Base-by-base conservation (phyloP, 2,888 invertebrate genomes). In the Monopis laevigella region DNA sequence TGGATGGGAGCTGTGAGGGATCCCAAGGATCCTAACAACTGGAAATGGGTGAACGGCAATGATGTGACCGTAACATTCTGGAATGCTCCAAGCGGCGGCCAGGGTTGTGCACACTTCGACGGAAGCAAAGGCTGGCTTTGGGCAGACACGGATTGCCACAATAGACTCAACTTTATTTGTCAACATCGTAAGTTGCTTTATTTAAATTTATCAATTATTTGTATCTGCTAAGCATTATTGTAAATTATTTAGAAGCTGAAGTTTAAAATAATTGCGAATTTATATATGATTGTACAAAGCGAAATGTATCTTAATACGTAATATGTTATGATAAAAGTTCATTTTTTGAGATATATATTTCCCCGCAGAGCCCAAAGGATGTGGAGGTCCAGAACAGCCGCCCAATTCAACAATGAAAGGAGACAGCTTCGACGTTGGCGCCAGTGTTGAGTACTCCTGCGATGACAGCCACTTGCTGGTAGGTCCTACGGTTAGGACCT, bases 1-100 rank as follows among this genome's bases (percentile, higher is more conserved):
- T 96, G 96, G 96, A 90, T 96, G 89, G 96, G 95, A 0, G 93
- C 93, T 0, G 86, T 93, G 5, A 82, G 94, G n/a, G 94, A 95
- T 62, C 86, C 87, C 2, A 84, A 87, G 49, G 89, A 92, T 59
- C 77, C 86, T 4, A 85, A 84, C 44, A 88, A 88, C 54, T 96
- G 96, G 96, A 90, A 92, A 59, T 96, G 95, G 95, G 85, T 93
- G 35, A 91, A 86, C 55, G 94, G 94, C 0, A 90, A 91, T 43
- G 93, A 94, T 63, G 89, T 96, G 29, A 88, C 91, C 0, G 90
- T 95, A 0, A 93, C 94, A 0, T 96, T 96, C 73, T 96, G 95
- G 96, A 94, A 93, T 69, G 82, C 90, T 32, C 93, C 93, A 0
- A 90, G 90, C 0, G 90, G 90, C 0, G 86, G 85, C 48, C 92